A percentile compares a stretch with the other conserved stretches of the same genome.
Conservation (phyloP, 2,888 invertebrate genomes). For the Scaptomyza tumidula region DNA sequence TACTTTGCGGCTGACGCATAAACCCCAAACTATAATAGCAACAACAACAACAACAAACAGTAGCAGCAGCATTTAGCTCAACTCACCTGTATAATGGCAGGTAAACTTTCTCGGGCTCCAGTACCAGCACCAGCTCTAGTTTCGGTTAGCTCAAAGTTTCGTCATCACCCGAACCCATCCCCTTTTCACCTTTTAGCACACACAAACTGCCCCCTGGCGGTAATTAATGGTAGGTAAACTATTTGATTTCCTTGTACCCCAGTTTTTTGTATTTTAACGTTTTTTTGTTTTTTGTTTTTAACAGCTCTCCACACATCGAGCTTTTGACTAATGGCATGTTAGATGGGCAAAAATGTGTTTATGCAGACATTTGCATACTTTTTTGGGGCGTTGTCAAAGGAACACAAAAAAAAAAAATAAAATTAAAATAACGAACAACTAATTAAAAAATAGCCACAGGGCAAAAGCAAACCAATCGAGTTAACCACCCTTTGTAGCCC, state of each 20-base stretch:
- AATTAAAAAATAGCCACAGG: slow-evolving; percentile 49
- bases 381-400: slow-evolving; percentile 28
- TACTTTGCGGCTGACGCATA: slow-evolving; percentile 73
- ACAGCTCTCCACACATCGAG: slow-evolving; percentile 31
- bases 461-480: slow-evolving; percentile 12
- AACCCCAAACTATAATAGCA: slow-evolving; percentile 12
- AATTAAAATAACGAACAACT: neutral
- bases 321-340: slow-evolving; percentile 66
- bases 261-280: slow-evolving; percentile 2
- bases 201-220: slow-evolving; percentile 63
- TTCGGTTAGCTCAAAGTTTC: slow-evolving; percentile 45
- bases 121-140: slow-evolving; percentile 26
- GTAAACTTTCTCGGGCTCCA: slow-evolving; percentile 54
- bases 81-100: slow-evolving; percentile 46
- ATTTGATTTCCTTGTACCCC: slow-evolving; percentile 72
- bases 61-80: slow-evolving; percentile 11
- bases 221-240: slow-evolving; percentile 76
- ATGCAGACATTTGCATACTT: slow-evolving; percentile 68
- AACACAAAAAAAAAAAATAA: neutral
- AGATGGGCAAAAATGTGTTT: slow-evolving; percentile 67
- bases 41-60: slow-evolving; percentile 12
- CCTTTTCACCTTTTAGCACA: neutral
- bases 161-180: slow-evolving; percentile 24
- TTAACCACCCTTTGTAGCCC: slow-evolving; percentile 37
- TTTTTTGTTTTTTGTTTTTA: no score